Conservation (phyloP, 2,113 vertebrate genomes). For the Rhinoderma darwinii region DNA sequence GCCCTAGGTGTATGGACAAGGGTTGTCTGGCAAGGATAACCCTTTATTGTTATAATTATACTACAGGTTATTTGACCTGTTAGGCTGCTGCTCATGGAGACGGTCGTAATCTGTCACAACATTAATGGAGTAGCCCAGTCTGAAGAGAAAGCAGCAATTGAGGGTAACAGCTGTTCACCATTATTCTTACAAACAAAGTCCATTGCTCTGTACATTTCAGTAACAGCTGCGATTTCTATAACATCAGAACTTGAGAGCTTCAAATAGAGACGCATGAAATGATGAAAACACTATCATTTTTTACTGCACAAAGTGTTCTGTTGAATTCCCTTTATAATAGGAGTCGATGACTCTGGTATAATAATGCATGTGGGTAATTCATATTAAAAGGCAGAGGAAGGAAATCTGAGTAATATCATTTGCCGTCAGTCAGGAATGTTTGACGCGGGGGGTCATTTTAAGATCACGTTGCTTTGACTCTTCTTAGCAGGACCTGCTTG, state of each 20-base stretch:
- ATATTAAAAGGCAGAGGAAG: slow-evolving; percentile 33
- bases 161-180: slow-evolving; percentile 43
- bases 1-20: no score
- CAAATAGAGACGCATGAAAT: slow-evolving; percentile 40
- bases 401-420: slow-evolving; percentile 29
- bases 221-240: slow-evolving; percentile 47
- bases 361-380: slow-evolving; percentile 40
- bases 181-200: slow-evolving; percentile 45
- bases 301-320: slow-evolving; percentile 28
- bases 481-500: neutral
- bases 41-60: neutral
- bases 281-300: slow-evolving; percentile 38
- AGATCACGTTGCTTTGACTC: slow-evolving; percentile 11
- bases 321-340: slow-evolving; percentile 45
- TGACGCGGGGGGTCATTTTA: slow-evolving; percentile 15
- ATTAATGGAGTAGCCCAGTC: neutral
- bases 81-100: slow-evolving; percentile 4
- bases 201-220: slow-evolving; percentile 28
- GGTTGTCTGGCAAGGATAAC: neutral
- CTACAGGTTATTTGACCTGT: slow-evolving; percentile 8
- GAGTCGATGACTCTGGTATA: slow-evolving; percentile 25
- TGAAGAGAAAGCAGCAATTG: slow-evolving; percentile 26
- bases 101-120: slow-evolving; percentile 5
- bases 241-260: slow-evolving; percentile 13
- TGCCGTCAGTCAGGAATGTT: slow-evolving; percentile 45